Percentiles rank a stretch among this genome's conserved stretches.
Evolutionary conservation across 2,888 invertebrate species (phyloP).

Genomic region (Leistus spinibarbis): DNA sequence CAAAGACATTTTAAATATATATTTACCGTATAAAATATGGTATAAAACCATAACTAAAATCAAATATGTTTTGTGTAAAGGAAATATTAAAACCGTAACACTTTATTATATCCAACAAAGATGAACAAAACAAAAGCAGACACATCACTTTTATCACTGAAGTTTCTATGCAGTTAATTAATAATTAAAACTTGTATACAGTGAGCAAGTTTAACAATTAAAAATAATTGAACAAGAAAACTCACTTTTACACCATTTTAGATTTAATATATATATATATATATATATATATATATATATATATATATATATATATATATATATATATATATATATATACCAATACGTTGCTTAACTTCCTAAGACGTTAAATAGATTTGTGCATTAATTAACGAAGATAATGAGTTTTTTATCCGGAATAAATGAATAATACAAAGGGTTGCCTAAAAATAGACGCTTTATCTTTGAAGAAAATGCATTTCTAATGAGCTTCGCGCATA

Average conservation of each 20-base stretch:
- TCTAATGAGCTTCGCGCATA: too few species aligned
- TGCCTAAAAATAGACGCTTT: too few species aligned
- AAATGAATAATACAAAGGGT: too few species aligned
- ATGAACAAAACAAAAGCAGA: background rate
- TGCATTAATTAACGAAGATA: too few species aligned
- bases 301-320: slow-evolving; percentile 9
- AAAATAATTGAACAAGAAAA: background rate
- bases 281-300: slow-evolving; percentile 9
- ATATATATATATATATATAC: background rate
- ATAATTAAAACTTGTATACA: background rate
- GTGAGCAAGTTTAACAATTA: background rate
- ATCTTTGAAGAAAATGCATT: too few species aligned
- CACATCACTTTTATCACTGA: background rate
- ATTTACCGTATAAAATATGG: too few species aligned
- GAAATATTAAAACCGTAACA: background rate
- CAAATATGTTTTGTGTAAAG: background rate
- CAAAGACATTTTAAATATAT: too few species aligned
- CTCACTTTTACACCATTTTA: background rate
- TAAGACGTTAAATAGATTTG: too few species aligned
- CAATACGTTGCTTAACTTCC: too few species aligned
- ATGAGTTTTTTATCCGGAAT: too few species aligned
- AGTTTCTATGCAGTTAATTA: background rate
- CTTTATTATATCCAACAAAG: background rate
- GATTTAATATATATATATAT: background rate
- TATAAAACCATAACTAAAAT: too few species aligned